Evolutionary conservation across 2,797 vertebrate genomes (phyloP).

Genomic region (Pangasius krempfi): DNA sequence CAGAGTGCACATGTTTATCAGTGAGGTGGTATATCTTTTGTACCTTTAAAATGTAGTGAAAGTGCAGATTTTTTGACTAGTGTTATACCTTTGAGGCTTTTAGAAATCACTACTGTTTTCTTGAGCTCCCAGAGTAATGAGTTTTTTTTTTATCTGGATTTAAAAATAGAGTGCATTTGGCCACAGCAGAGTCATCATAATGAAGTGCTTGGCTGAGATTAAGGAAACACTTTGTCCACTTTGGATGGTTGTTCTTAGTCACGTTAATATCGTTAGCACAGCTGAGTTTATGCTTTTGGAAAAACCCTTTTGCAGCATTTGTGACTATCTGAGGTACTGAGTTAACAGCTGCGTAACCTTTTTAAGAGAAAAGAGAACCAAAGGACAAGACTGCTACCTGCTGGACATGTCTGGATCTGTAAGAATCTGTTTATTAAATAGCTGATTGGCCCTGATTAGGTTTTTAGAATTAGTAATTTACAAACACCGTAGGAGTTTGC

Average conservation of each 20-base stretch:
- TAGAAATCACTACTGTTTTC: not conserved
- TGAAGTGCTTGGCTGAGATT: slow-evolving; percentile 57
- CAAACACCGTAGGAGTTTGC: not conserved
- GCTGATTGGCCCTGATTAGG: not conserved
- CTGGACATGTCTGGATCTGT: slow-evolving; percentile 25
- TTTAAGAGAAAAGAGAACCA: not conserved
- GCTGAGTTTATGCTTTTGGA: not conserved
- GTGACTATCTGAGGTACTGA: not conserved
- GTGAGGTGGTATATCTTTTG: not conserved
- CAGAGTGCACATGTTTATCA: not conserved
- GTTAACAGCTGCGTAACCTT: not conserved
- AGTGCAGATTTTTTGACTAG: not conserved
- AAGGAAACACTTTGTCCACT: slow-evolving; percentile 49
- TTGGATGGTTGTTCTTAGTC: not conserved
- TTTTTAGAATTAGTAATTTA: not conserved
- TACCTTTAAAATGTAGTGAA: not conserved
- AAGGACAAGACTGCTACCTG: slow-evolving; percentile 28
- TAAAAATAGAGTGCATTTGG: not conserved
- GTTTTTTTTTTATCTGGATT: not conserved
- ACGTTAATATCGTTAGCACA: not conserved
- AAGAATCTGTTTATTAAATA: not conserved
- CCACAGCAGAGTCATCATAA: slow-evolving; percentile 4
- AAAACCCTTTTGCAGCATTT: not conserved
- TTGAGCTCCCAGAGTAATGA: not conserved
- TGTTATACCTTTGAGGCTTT: not conserved